Conservation (phyloP, 2,888 invertebrate genomes). For the Epinotia bilunana region DNA sequence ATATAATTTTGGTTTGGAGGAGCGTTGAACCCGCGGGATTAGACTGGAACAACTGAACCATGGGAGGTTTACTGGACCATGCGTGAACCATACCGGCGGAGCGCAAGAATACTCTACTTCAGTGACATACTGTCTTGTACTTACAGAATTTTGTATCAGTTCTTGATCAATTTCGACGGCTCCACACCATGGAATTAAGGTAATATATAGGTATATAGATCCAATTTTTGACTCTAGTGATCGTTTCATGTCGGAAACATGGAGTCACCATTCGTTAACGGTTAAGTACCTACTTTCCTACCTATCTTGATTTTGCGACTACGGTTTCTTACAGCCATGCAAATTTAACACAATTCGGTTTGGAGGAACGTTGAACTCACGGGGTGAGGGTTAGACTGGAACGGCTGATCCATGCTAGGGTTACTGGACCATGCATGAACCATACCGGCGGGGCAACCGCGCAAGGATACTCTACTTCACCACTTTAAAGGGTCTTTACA, state of each 20-base stretch:
- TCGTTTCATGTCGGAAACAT: no score
- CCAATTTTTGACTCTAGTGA: no score
- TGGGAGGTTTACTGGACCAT: constrained; percentile 31
- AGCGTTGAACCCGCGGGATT: constrained; percentile 34
- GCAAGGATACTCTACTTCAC: constrained; percentile 29
- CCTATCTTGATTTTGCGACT: neutral
- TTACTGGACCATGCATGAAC: constrained; percentile 34
- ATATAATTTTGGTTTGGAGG: neutral
- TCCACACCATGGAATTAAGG: no score
- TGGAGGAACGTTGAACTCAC: constrained; percentile 31
- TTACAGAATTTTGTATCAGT: no score
- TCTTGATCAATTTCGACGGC: no score
- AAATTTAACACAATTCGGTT: neutral
- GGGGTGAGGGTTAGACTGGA: constrained; percentile 25
- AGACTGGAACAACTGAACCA: constrained; percentile 38
- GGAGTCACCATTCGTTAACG: no score
- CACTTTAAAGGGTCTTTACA: no score
- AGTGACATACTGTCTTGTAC: neutral
- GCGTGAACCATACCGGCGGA: constrained; percentile 20
- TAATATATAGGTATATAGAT: no score
- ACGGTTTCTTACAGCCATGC: neutral
- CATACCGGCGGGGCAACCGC: neutral
- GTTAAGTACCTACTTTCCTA: no score
- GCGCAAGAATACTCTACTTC: constrained; percentile 31
- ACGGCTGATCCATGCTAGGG: constrained; percentile 34